Evolutionary conservation across 2,113 vertebrate species (phyloP), one percentile per base, ranked within the genome.

Genomic region (Forbesichthys papilliferus): DNA sequence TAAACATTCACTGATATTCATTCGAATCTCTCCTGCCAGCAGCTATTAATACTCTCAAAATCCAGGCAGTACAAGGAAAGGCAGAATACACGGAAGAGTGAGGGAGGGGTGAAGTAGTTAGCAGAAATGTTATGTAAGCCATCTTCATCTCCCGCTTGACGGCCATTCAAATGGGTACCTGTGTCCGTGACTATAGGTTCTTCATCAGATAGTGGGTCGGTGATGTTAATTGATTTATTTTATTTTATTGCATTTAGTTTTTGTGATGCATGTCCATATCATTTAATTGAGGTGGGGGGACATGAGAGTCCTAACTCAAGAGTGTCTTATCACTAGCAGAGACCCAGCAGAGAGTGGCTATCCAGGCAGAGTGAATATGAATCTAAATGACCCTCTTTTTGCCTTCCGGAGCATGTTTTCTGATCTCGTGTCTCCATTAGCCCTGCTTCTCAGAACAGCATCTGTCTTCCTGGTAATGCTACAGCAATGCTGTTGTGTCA

Each of bases 381-480:
- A 34, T 71, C 8, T 46, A 68, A 64, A 71, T 54, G 3, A 14
- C 55, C 62, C 5, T 69, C 13, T 36, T 70, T 34, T 27, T 20
- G 34, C 11, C 60, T 68, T 7, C 51, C 54, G 48, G 61, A 77
- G 63, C 7, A 9, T 42, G 9, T 57, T 62, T 66, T 57, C 61
- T 74, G 66, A 46, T 56, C 13, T 65, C 65, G 55, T 47, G 59
- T 60, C 55, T 47, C 55, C 62, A 20, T 47, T 18, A 68, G 60
- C 48, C 33, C 14, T 49, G 58, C 16, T 82, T 78, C 75, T 67
- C 64, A 72, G 75, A 78, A 78, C 12, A 66, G 47, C 47, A 60
- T 68, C 60, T 68, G 62, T 36, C 68, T 78, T 78, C 68, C 61
- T 18, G 62, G 75, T 74, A 81, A 61, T 4, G 8, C 66, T 61